These are phyloP conservation scores for Belonocnema kinseyi DNA, from an alignment of 1,140 invertebrate species.

Conservation along the genomic window DNA sequence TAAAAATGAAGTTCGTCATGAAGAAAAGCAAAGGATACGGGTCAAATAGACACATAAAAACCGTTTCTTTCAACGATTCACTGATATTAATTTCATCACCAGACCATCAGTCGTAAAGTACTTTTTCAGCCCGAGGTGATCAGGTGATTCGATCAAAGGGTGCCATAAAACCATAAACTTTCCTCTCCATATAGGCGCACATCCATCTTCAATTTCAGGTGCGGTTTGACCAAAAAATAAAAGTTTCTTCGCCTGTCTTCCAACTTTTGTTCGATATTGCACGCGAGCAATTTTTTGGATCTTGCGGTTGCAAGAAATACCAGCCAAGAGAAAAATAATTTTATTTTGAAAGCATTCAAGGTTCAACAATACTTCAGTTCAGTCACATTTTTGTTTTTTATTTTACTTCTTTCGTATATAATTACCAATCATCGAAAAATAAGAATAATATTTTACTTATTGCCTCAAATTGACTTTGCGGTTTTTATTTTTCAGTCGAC, in stretches of 20 bases:
- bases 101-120: not conserved
- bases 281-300: slow-evolving; percentile 10
- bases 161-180: slow-evolving; percentile 29
- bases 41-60: no score
- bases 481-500: not conserved
- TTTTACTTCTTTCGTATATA: no score
- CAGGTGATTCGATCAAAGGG: slow-evolving; percentile 15
- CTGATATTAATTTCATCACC: no score
- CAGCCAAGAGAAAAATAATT: slow-evolving; percentile 3
- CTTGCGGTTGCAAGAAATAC: not conserved
- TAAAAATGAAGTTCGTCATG: no score
- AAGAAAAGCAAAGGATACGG: no score
- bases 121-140: slow-evolving; percentile 1
- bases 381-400: no score
- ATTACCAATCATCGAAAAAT: no score
- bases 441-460: no score
- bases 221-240: slow-evolving; percentile 17
- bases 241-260: not conserved
- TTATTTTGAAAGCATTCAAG: slow-evolving; percentile 10
- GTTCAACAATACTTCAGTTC: not conserved
- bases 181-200: not conserved
- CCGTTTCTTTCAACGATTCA: no score
- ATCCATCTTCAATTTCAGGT: slow-evolving; percentile 27
- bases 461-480: no score
- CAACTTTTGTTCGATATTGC: slow-evolving; percentile 20